Evolutionary conservation across 2,888 invertebrate genomes (phyloP), one percentile per base, ranked within the genome.

Genomic region (Andrena bucephala): DNA sequence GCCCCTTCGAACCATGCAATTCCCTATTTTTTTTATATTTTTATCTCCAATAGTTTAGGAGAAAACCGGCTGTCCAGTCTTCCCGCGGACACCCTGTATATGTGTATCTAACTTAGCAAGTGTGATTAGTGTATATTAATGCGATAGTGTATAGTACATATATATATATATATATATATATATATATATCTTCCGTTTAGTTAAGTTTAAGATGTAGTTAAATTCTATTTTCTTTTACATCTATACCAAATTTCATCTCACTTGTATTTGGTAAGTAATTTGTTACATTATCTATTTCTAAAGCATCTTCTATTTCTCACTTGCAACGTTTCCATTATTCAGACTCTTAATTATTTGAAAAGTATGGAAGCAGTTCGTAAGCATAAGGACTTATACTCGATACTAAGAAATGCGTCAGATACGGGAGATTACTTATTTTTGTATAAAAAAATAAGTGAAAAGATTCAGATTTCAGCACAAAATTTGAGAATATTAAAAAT

Each of bases 341-440:
- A 50, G 50, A 50, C 33, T 50, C 16, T 50, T 50, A n/a, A n/a
- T 50, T 50, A 50, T 50, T 50, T 50, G n/a, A 50, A 50, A 50
- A 50, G 50, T 8, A 13, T 62, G 36, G 62, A 62, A 33, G 24
- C n/a, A n/a, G 8, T 62, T 62, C 20, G 2, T 62, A 62, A 29
- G 33, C 20, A 62, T 7, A 62, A 62, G 20, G 20, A 62, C 33
- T 62, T 36, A 62, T 36, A 62, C 33, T n/a, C n/a, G n/a, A 20
- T 62, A 33, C 10, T 62, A 62, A 62, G 8, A 20, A 20, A 62
- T 62, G 20, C 62, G 7, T 62, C 62, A 62, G 62, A 33, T 36
- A 4, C 36, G 33, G 62, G 33, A 62, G 0, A 50, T n/a, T 50
- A n/a, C 50, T 50, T 50, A 50, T 1, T 50, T 50, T 50, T n/a